Base-by-base conservation (phyloP, 1,140 invertebrate genomes). In the Pogonognathellus flavescens region DNA sequence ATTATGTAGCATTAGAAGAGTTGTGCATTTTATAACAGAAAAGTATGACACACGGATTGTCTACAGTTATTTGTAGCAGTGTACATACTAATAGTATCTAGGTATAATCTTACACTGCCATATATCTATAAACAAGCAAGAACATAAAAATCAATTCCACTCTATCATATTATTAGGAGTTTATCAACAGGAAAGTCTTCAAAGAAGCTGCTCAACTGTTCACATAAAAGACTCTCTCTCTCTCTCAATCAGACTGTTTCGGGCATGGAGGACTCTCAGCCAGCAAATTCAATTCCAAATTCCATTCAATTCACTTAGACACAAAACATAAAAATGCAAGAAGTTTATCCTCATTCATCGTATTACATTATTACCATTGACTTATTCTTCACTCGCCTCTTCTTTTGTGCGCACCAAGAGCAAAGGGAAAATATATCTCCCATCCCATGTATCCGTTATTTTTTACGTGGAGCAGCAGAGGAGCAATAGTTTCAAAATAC, bases 271-370 rank as follows among this genome's bases (percentile, higher is more conserved):
- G 11, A 8, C 25, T 66, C 62, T 66, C 25, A 25, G 62, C 62
- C 22, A 66, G 20, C 25, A 10, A 66, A 66, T 66, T 66, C 62
- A 66, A 66, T 66, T 66, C 8, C 62, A 10, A 41, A 41, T 66
- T 66, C 62, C 22, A 66, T 66, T 25, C 62, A 66, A 66, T 66
- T 66, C 62, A 66, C 20, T 25, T 11, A 25, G 20, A 66, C 62
- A 25, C 10, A 20, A 25, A 66, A 66, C 62, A 22, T 66, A 11
- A 10, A 10, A 9, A 25, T 25, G 22, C 62, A 66, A 41, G 31
- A 41, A 41, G 31, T 25, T 66, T 25, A 66, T 66, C 62, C 62
- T 31, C 14, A 66, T 66, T 25, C 62, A 66, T 66, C 62, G 10
- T 25, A 66, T 66, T 25, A 60, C 11, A 25, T 66, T 25, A 66